Evolutionary conservation across 2,888 invertebrate species (phyloP).

Genomic region (Frankliniella fusca): DNA sequence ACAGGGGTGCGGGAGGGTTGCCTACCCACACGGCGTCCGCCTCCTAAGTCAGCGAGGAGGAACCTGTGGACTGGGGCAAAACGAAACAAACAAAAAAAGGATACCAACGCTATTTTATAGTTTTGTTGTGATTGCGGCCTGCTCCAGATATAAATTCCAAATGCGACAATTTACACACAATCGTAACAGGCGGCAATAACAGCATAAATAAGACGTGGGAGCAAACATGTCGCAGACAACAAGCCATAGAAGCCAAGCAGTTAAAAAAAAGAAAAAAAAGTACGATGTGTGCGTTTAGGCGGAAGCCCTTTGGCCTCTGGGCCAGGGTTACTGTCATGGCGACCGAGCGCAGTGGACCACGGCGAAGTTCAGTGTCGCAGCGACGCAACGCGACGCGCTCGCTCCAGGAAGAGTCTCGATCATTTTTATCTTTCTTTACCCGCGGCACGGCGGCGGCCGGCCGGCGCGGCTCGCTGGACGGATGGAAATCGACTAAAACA

Average conservation of each 20-base stretch:
- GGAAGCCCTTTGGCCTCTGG: background rate
- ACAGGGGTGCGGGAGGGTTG: background rate
- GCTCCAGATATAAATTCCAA: too few species aligned
- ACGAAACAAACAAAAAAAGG: too few species aligned
- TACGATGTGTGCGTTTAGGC: background rate
- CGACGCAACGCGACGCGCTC: background rate
- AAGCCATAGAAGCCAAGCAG: too few species aligned
- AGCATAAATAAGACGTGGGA: too few species aligned
- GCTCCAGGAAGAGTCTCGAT: constrained; percentile 11
- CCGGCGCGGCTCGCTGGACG: too few species aligned
- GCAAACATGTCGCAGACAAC: background rate
- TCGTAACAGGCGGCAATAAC: too few species aligned
- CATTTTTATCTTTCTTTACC: background rate
- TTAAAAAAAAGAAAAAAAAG: too few species aligned
- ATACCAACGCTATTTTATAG: background rate
- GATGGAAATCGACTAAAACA: too few species aligned
- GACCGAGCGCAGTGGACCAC: background rate
- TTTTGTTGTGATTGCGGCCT: too few species aligned
- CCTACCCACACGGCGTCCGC: background rate
- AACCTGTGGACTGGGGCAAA: background rate
- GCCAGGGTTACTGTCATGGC: constrained; percentile 16
- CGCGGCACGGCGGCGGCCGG: background rate
- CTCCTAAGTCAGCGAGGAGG: too few species aligned
- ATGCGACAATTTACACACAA: too few species aligned
- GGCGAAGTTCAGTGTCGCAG: constrained; percentile 15